Conservation (phyloP, 2,797 vertebrate species). For the Lerista edwardsae region DNA sequence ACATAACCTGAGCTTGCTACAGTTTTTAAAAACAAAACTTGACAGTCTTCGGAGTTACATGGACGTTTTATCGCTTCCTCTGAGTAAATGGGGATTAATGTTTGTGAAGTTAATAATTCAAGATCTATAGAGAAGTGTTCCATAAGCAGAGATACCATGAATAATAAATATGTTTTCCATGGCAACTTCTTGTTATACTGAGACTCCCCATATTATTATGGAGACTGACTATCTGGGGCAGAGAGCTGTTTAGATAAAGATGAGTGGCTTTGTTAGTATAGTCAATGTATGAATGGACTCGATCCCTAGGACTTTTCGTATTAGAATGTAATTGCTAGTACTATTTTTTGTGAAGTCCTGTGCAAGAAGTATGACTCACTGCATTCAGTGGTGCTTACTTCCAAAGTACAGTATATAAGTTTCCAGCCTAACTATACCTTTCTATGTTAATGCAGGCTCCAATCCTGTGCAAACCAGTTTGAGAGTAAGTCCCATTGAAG, state of each 20-base stretch:
- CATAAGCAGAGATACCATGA: background rate
- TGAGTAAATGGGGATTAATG: background rate
- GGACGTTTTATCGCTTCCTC: background rate
- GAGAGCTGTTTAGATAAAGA: background rate
- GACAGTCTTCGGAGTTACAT: background rate
- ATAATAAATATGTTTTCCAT: slow-evolving; percentile 1
- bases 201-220: background rate
- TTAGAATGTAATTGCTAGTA: background rate
- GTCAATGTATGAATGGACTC: background rate
- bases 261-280: background rate
- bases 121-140: background rate
- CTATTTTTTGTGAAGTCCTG: background rate
- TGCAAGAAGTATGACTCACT: too few species aligned
- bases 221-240: background rate
- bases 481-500: too few species aligned
- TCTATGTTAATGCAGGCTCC: background rate
- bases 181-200: too few species aligned
- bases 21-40: background rate
- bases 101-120: background rate
- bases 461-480: too few species aligned
- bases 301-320: background rate
- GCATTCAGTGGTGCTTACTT: too few species aligned
- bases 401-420: too few species aligned
- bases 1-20: background rate
- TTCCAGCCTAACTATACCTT: background rate